Percentiles rank a stretch among this genome's conserved stretches.
These are phyloP conservation scores for Nixonia krombeini DNA, from an alignment of 1,140 invertebrate genomes.

Conservation along the genomic window DNA sequence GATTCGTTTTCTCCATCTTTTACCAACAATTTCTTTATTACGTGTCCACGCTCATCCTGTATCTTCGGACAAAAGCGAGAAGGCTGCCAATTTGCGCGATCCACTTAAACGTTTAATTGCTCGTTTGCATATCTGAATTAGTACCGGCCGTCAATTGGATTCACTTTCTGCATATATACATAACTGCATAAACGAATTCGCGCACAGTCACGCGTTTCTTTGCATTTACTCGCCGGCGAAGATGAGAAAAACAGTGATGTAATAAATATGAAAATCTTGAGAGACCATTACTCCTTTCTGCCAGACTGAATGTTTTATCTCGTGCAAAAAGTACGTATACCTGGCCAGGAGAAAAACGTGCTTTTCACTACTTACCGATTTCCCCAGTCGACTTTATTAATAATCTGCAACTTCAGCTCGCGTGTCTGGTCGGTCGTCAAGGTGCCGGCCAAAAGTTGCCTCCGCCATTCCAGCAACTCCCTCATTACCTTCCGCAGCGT, in stretches of 20 bases:
- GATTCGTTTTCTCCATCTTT: too few species aligned
- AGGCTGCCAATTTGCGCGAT: slow-evolving; percentile 63
- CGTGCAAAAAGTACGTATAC: too few species aligned
- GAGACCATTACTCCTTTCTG: too few species aligned
- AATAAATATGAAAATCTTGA: too few species aligned
- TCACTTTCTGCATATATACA: too few species aligned
- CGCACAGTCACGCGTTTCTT: too few species aligned
- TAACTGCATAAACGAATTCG: too few species aligned
- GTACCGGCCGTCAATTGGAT: too few species aligned
- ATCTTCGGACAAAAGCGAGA: slow-evolving; percentile 49
- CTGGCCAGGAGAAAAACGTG: slow-evolving; percentile 23
- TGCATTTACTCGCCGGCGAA: too few species aligned
- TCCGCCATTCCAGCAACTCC: slow-evolving; percentile 87
- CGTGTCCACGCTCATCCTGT: slow-evolving; percentile 49
- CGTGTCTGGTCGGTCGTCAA: slow-evolving; percentile 90
- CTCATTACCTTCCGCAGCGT: slow-evolving; percentile 89
- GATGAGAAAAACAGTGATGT: too few species aligned
- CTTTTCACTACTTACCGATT: slow-evolving; percentile 83
- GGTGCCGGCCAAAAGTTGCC: slow-evolving; percentile 87
- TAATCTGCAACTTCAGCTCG: slow-evolving; percentile 88
- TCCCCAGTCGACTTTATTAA: slow-evolving; percentile 94
- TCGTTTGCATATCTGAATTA: too few species aligned
- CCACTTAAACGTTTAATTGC: slow-evolving; percentile 12
- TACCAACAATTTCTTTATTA: slow-evolving; percentile 1
- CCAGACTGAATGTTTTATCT: too few species aligned